phyloP scores from a whole-genome alignment of 2,113 vertebrate species.

The Nestor notabilis region DNA sequence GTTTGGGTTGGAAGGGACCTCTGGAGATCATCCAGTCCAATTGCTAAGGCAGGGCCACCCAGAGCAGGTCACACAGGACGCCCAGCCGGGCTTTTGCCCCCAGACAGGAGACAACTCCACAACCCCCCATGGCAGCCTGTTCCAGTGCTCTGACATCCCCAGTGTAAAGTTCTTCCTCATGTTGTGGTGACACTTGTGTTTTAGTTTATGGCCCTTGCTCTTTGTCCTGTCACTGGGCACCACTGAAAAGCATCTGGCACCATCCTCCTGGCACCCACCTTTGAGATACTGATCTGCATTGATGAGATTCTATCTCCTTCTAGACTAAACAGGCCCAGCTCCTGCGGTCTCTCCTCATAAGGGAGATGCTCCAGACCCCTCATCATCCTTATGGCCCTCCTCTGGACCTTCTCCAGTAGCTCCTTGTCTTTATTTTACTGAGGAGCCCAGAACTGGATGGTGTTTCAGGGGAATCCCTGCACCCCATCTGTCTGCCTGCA shows the following conservation, averaged over 20 bases:
- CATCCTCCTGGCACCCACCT: background rate
- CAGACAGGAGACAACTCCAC: background rate
- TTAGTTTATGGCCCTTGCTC: background rate
- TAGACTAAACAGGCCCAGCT: background rate
- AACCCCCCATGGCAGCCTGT: background rate
- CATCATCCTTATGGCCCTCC: too few relatives aligned
- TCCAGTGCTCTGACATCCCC: background rate
- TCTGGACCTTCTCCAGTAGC: background rate
- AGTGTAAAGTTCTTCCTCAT: background rate
- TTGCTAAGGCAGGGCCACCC: background rate
- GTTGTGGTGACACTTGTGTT: background rate
- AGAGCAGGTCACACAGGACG: background rate
- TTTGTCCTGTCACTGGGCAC: background rate
- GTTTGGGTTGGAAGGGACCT: background rate
- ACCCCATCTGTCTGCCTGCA: rapidly evolving
- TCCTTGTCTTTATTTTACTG: background rate
- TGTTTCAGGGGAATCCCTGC: background rate
- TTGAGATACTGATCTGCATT: background rate
- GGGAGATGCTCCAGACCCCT: background rate
- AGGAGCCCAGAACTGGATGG: background rate
- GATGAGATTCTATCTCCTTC: background rate
- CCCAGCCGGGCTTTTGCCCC: background rate
- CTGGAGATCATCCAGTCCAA: background rate
- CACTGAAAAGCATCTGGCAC: background rate
- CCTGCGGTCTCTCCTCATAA: background rate